Base-by-base conservation (phyloP, 2,797 vertebrate species). In the Eulemur rubriventer region DNA sequence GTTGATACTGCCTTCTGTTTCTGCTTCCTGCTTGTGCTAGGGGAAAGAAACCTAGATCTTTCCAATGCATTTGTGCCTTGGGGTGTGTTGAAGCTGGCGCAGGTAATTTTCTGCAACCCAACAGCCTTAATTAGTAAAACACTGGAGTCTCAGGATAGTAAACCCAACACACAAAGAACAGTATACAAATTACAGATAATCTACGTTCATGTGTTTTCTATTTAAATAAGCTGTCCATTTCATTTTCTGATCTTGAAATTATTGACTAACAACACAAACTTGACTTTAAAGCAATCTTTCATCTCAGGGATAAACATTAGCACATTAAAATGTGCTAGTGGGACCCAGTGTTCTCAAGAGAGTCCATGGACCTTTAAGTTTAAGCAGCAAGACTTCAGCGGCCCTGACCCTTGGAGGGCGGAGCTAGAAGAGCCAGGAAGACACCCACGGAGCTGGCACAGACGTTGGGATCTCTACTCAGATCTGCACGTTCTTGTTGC, bases 271-370 rank as follows among this genome's bases (percentile, higher is more conserved):
- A 85, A 55, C 30, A 67, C 11, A 30, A 75, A 87, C 24, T 24
- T 87, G 50, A 87, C 46, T 86, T 82, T 61, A 87, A 90, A 86
- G 57, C 59, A 70, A 26, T 52, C 75, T 86, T 79, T 67, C 30
- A 9, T 85, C 30, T 75, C 43, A 59, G 3, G 30, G 72, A 43
- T 57, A 94, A 95, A 59, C 48, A 33, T 33, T 24, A 52, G 41
- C 14, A 28, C 14, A 17, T 38, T 61, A 46, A 59, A 69, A 86
- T 55, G 48, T 82, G 55, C 26, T 11, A 14, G 75, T 26, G 18
- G n/a, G 16, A 84, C 33, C 67, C 50, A 46, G 7, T 50, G 46
- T 78, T 41, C 48, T n/a, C 59, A 33, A 65, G 18, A n/a, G 13
- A 26, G 67, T 30, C 7, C 33, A n/a, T 7, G 22, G 16, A 17